Base-by-base conservation (phyloP, 2,888 invertebrate genomes). In the Hirtodrosophila cameraria region DNA sequence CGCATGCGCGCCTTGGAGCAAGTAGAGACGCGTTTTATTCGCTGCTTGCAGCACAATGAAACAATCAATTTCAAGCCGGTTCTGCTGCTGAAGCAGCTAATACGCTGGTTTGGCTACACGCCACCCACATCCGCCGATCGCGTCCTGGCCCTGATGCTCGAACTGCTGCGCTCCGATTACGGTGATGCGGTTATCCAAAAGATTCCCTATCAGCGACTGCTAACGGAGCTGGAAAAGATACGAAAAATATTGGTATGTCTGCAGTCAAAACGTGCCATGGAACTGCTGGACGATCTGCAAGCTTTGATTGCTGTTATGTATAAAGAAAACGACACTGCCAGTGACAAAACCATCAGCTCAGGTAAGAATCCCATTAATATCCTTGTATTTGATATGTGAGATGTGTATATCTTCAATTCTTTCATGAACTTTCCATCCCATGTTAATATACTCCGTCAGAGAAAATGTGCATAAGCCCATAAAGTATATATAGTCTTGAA, bases 71-170 rank as follows among this genome's bases (percentile, higher is more conserved):
- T 90, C 23, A 86, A 86, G 50, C 81, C 89, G 0, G 78, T 83
- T 9, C 64, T 83, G 45, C 68, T 91, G n/a, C 71, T 89, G 2
- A 91, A 89, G 60, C 88, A 89, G 43, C 61, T 91, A 7, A 90
- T 91, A 12, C 82, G 88, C 15, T 91, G 91, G 91, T 90, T 91
- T 63, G 87, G 82, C 0, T 71, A 63, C 38, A 64, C 72, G 25
- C 90, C 90, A 0, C 33, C 77, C 0, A 49, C 63, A n/a, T 79
- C 83, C 15, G 62, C 83, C 3, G 86, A 88, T 28, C 73, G 74
- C 1, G 90, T 90, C 0, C 67, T 91, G 23, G 48, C 80, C 4
- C 57, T 91, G 16, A 75, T 90, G 25, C 23, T 88, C 31, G 73
- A 72, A n/a, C 55, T 91, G 9, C 33, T 91, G 30, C 77, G 86